A percentile compares a stretch with the other conserved stretches of the same genome.
These are phyloP conservation scores for Apodemus speciosus DNA, from an alignment of 2,113 vertebrate species.

Conservation along the genomic window DNA sequence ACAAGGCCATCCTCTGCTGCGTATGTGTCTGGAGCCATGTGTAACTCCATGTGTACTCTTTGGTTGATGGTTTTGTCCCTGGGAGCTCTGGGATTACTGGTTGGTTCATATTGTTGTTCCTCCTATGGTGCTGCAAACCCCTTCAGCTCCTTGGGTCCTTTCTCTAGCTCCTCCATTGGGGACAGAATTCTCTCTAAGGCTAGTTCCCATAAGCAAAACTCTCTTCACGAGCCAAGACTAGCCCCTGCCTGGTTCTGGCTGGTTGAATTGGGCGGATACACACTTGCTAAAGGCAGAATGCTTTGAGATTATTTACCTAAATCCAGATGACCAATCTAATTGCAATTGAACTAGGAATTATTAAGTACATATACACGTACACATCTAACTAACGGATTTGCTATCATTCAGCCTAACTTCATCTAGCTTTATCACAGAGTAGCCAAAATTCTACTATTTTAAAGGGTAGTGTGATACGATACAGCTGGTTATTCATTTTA, in stretches of 20 bases:
- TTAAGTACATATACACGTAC: too few species aligned
- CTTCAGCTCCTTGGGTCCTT: too few species aligned
- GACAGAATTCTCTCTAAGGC: not conserved
- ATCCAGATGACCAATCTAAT: too few species aligned
- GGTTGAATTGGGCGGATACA: not conserved
- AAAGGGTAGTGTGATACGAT: not conserved
- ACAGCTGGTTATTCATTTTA: not conserved
- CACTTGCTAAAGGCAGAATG: not conserved
- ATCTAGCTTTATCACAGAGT: not conserved
- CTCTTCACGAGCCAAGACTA: too few species aligned
- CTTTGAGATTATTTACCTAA: not conserved
- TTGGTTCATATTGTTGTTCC: too few species aligned
- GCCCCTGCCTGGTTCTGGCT: not conserved
- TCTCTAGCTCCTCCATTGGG: too few species aligned
- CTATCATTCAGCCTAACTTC: not conserved
- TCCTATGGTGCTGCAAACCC: too few species aligned
- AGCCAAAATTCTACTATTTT: not conserved
- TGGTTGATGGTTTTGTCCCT: too few species aligned
- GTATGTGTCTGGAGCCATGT: too few species aligned
- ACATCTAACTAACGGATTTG: not conserved
- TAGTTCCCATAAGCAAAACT: not conserved
- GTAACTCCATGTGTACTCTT: too few species aligned
- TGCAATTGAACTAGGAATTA: not conserved
- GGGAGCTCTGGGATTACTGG: too few species aligned
- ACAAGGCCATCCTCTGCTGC: too few species aligned